These are phyloP conservation scores for Cyanistes caeruleus DNA, from an alignment of 2,113 vertebrate species.

Conservation along the genomic window DNA sequence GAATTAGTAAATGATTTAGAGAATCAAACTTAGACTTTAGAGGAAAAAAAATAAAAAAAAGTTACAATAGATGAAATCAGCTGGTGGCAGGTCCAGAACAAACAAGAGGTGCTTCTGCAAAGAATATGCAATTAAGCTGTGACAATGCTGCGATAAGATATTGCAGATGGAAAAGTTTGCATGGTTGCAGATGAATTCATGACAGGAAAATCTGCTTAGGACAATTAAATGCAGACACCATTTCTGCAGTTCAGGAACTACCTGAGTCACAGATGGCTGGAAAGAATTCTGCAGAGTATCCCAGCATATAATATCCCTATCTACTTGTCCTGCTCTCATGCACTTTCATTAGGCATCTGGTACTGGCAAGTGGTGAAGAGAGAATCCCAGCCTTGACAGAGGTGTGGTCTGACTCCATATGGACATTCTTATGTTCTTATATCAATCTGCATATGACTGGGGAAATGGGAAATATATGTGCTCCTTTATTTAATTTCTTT, in stretches of 20 bases:
- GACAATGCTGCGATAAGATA: not conserved
- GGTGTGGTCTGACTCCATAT: constrained; percentile 68
- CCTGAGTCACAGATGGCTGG: constrained; percentile 58
- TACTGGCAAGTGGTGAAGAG: constrained; percentile 56
- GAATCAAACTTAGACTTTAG: not conserved
- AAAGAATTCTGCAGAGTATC: not conserved
- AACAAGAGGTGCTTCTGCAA: constrained; percentile 8
- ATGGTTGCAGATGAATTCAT: not conserved
- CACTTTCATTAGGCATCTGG: constrained; percentile 63
- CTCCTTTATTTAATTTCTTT: not conserved
- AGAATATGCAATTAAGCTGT: not conserved
- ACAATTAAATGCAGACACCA: constrained; percentile 34
- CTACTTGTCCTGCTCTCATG: not conserved
- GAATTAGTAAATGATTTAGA: constrained; percentile 13
- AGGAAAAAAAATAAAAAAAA: not conserved
- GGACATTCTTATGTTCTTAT: constrained; percentile 59
- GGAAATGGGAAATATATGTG: constrained; percentile 8
- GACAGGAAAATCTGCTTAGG: constrained; percentile 45
- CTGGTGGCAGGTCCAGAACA: not conserved
- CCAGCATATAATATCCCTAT: not conserved
- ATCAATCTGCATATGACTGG: constrained; percentile 24
- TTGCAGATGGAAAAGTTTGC: not conserved
- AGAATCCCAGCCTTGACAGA: constrained; percentile 55
- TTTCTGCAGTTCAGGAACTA: constrained; percentile 37
- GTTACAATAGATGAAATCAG: not conserved